Percentiles rank a stretch among this genome's conserved stretches.
Evolutionary conservation across 2,888 invertebrate species (phyloP).

Genomic region (Sminthurides aquaticus): DNA sequence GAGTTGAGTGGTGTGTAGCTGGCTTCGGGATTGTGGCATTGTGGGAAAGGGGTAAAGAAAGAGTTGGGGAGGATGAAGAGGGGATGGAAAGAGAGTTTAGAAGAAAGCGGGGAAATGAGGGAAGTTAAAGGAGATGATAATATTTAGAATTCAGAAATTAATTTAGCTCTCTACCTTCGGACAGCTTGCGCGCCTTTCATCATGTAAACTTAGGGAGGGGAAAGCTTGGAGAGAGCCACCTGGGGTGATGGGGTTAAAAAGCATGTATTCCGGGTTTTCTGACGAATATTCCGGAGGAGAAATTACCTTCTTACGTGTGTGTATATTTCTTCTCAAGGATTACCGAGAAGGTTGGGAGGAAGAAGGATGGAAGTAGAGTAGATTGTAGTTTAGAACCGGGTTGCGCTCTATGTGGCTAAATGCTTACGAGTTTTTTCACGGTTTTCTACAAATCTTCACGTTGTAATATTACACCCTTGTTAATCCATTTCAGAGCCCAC

Average conservation of each 20-base stretch:
- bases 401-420: no score
- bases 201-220: constrained; percentile 8
- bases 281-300: no score
- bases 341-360: no score
- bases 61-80: no score
- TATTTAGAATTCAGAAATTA: constrained; percentile 9
- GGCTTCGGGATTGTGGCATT: no score
- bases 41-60: no score
- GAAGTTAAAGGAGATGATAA: neutral
- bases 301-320: no score
- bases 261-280: neutral
- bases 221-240: constrained; percentile 4
- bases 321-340: no score
- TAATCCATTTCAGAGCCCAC: neutral
- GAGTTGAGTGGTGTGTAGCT: no score
- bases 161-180: constrained; percentile 8
- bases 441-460: neutral
- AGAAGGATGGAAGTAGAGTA: no score
- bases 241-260: constrained; percentile 6
- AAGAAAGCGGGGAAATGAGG: neutral
- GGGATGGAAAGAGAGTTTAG: no score
- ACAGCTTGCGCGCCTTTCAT: constrained; percentile 16
- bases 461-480: neutral
- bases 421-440: neutral
- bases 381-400: no score